Percentiles rank a stretch among this genome's conserved stretches.
These are phyloP conservation scores for Sinocyclocheilus anshuiensis DNA, from an alignment of 2,113 vertebrate species.

Conservation along the genomic window DNA sequence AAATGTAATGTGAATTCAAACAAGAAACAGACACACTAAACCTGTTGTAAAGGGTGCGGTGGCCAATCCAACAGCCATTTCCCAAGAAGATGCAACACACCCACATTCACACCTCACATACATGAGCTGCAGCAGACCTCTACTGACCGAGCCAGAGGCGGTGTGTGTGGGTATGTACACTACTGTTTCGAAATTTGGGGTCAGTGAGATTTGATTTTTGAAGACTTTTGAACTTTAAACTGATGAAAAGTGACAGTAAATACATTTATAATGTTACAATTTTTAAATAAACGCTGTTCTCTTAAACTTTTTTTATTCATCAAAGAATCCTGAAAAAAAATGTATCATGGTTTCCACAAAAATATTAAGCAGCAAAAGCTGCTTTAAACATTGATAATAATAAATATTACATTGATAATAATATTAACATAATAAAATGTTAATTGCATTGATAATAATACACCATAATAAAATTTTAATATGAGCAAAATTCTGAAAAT, in stretches of 20 bases:
- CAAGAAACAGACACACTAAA: not conserved
- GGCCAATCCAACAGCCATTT: not conserved
- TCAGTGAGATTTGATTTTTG: too few relatives aligned
- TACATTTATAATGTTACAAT: too few relatives aligned
- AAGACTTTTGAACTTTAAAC: not conserved
- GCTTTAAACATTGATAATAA: too few relatives aligned
- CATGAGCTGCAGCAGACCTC: not conserved
- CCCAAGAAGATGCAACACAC: not conserved
- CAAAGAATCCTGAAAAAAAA: not conserved
- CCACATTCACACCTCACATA: slow-evolving; percentile 9
- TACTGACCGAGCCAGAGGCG: too few relatives aligned
- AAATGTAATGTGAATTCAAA: not conserved
- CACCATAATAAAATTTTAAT: too few relatives aligned
- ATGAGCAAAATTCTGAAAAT: too few relatives aligned
- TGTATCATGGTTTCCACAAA: not conserved
- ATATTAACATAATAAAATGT: too few relatives aligned
- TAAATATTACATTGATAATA: too few relatives aligned
- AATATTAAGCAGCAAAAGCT: not conserved
- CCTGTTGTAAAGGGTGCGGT: slow-evolving; percentile 3
- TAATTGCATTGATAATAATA: too few relatives aligned
- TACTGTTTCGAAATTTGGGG: not conserved
- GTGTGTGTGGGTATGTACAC: not conserved
- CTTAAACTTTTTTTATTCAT: too few relatives aligned
- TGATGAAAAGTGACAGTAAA: not conserved
- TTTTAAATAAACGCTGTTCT: too few relatives aligned